Evolutionary conservation across 2,113 vertebrate species (phyloP).

Genomic region (Illadopsis cleaveri): DNA sequence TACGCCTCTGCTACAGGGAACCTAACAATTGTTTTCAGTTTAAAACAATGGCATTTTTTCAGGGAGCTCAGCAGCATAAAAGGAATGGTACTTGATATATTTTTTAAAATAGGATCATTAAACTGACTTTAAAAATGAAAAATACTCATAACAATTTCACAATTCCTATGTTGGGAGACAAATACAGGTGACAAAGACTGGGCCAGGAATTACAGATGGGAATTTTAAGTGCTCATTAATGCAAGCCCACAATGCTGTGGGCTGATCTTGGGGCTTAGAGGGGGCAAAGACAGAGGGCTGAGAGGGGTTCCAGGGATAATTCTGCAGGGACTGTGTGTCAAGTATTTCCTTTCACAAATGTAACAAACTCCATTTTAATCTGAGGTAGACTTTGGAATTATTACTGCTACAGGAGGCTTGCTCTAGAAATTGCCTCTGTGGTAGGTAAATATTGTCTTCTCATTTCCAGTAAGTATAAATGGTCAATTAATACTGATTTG

Average conservation of each 20-base stretch:
- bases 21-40: background rate
- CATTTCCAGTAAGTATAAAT: background rate
- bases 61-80: background rate
- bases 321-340: background rate
- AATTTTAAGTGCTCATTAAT: background rate
- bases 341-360: background rate
- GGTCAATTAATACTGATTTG: slow-evolving; percentile 8
- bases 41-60: slow-evolving; percentile 3
- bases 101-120: background rate
- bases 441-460: background rate
- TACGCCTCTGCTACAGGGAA: background rate
- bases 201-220: background rate
- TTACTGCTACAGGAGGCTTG: background rate
- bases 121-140: background rate
- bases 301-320: background rate
- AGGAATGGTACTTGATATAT: background rate
- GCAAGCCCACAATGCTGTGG: background rate
- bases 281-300: background rate
- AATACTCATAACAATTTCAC: background rate
- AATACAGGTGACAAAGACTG: background rate
- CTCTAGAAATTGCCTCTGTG: background rate
- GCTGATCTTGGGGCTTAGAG: background rate
- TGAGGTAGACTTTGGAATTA: background rate
- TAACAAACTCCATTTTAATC: background rate
- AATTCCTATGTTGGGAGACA: background rate